Evolutionary conservation across 2,113 vertebrate genomes (phyloP), one percentile per base, ranked within the genome.

Genomic region (Ranitomeya imitator): DNA sequence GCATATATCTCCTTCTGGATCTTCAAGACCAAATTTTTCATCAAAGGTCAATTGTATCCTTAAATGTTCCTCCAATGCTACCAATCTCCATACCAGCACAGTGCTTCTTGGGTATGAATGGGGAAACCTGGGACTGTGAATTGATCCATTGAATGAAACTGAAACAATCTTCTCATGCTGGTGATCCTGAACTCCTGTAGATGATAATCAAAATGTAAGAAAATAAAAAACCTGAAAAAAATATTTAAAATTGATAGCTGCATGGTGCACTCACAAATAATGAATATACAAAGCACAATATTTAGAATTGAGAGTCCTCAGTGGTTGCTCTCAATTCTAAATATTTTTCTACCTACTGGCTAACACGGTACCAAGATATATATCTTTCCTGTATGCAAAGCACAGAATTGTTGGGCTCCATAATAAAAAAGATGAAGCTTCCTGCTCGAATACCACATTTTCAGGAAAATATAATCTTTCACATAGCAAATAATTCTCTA

Each of bases 41-140:
- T 99, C 98, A 90, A 99, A 99, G 87, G 94, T 96, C 90, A 99
- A 95, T 77, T 97, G 97, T 94, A 99, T 99, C 95, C 95, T 96
- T 87, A 96, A 95, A 74, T 97, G 95, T 91, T 96, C 96, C 0
- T 94, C 93, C 61, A 93, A 91, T 1, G 98, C 96, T 86, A 97
- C 95, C 65, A 99, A 94, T 92, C 95, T 96, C 98, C 98, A 99
- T 74, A 96, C 94, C 91, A 98, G 90, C 78, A 93, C 94, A 26
- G 91, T 97, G 89, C 96, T 97, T 90, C 98, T 95, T 57, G 98
- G 98, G 90, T 99, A 99, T 9, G 95, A 93, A 83, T 95, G 94
- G 31, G 98, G 98, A 92, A 99, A 99, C 90, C 96, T 96, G 15
- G 98, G 98, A 90, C 98, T 99, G 88, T 99, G 97, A 92, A 99